Conservation (phyloP, 2,888 invertebrate genomes). For the Acronicta alni region DNA sequence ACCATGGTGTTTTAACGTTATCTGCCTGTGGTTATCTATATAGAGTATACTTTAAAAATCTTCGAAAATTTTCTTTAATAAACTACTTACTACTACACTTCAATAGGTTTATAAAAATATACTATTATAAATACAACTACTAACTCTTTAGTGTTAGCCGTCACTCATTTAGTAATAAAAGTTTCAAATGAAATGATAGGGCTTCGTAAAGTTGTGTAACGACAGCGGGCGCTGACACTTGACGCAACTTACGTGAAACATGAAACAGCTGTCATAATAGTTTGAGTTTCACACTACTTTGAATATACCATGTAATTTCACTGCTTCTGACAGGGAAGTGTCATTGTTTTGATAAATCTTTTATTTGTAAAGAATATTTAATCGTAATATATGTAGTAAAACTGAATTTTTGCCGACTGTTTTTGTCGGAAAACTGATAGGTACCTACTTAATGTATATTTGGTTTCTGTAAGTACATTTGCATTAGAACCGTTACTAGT, state of each 20-base stretch:
- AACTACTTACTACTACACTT: background rate
- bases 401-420: background rate
- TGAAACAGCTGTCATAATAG: conserved; percentile 68
- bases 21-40: too few relatives aligned
- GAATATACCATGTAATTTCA: conserved; percentile 61
- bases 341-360: conserved; percentile 22
- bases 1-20: too few relatives aligned
- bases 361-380: conserved; percentile 30
- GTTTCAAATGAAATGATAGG: conserved; percentile 59
- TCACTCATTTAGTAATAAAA: conserved; percentile 31
- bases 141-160: conserved; percentile 13
- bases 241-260: conserved; percentile 61
- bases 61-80: too few relatives aligned
- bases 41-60: too few relatives aligned
- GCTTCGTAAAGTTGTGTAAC: conserved; percentile 54
- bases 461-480: too few relatives aligned
- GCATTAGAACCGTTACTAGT: background rate
- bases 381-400: background rate
- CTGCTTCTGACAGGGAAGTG: conserved; percentile 34
- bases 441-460: too few relatives aligned
- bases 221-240: conserved; percentile 57
- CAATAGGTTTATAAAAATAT: background rate
- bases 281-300: conserved; percentile 66
- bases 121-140: background rate
- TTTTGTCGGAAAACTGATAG: background rate